Base-by-base conservation (phyloP, 2,888 invertebrate genomes). In the Antheraea assamensis region DNA sequence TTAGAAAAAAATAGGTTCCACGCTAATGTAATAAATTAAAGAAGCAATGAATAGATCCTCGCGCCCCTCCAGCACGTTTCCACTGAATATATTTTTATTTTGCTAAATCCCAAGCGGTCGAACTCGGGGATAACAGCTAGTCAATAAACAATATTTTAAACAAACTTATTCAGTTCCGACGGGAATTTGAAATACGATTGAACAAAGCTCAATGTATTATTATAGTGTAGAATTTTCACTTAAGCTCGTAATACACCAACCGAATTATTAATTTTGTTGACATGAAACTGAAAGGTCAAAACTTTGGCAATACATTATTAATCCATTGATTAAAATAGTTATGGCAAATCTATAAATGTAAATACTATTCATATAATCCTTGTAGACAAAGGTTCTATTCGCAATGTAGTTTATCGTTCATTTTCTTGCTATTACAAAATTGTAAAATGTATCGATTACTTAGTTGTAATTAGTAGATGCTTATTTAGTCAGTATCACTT, bases 251-350 rank as follows among this genome's bases (percentile, higher is more conserved):
- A 61, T 61, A 61, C 61, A 30, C 61, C 27, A 27, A 27, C 61
- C 4, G 30, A 64, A 64, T 64, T 30, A 27, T 64, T 30, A 64
- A 64, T 64, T 30, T 64, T 64, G 61, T 64, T 64, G 61, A 64
- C 61, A 17, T 64, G 10, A 30, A 64, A 64, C 27, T 27, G 27
- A 17, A 17, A 30, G 27, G 61, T 64, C 58, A 17, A 64, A 64
- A 64, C 61, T 64, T 64, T 64, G 58, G 61, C 61, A 15, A 27
- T 64, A 30, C 13, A 15, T 27, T 64, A 27, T 61, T 27, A 17
- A 61, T 61, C 24, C 17, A 17, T 30, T 21, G 27, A 64, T 64
- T 61, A 30, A 58, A 64, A 30, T 30, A 64, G 27, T 30, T 30
- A 30, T 5, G 17, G 27, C 7, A 3, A 30, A 64, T 64, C 27